Evolutionary conservation across 2,888 invertebrate genomes (phyloP), one percentile per base, ranked within the genome.

Genomic region (Lasioglossum oenotherae): DNA sequence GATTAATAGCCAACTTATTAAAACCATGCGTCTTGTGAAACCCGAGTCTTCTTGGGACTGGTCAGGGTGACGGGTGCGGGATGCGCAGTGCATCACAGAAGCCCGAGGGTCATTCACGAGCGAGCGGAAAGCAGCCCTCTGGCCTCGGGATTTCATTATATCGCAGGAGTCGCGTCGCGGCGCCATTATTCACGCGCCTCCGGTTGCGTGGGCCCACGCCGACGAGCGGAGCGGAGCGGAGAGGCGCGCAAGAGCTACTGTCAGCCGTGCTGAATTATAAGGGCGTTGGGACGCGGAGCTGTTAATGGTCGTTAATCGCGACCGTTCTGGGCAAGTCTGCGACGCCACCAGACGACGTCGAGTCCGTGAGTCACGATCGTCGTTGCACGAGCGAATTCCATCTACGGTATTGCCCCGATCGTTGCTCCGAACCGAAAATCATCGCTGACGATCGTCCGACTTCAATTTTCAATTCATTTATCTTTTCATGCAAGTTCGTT

Each of bases 121-220:
- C 49, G 81, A 89, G 82, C 73, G 76, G 88, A 86, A 87, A 89
- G 84, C 93, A 89, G 87, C 90, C 91, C 84, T 91, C 88, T 89
- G 87, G 90, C 88, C 89, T 84, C 88, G 85, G 88, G 87, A 87
- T 91, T 91, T 91, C 91, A 87, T 90, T 90, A 89, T 88, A 89
- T 92, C 89, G 91, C 86, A 67, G 87, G 90, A 87, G 88, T 89
- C 78, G 88, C 87, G 84, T 84, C 90, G 44, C 69, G 79, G 81
- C 79, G 87, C 89, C 88, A 91, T 93, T 93, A 92, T 91, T 93
- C 90, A 92, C 91, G 90, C 88, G 90, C 86, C 89, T 88, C 88
- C 84, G 85, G 81, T 90, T 89, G 87, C 91, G 91, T 91, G 86
- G 89, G 88, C 84, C 73, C 81, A 23, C 41, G 69, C 38, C 41